phyloP scores from a whole-genome alignment of 2,113 vertebrate species.

The Heteronetta atricapilla region DNA sequence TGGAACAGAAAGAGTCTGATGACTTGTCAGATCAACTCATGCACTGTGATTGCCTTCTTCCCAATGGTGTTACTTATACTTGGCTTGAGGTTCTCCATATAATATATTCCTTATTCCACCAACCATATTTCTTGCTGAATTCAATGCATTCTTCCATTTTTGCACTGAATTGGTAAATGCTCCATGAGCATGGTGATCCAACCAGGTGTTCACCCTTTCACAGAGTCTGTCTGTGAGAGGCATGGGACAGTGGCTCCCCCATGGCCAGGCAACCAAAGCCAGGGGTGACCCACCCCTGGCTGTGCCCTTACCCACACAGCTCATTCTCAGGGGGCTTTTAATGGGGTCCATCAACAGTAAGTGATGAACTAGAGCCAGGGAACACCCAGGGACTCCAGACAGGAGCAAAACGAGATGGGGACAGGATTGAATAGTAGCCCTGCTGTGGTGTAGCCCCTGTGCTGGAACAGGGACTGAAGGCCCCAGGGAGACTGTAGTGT shows the following conservation, averaged over 20 bases:
- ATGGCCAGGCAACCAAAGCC: not conserved
- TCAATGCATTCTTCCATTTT: not conserved
- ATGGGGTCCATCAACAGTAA: not conserved
- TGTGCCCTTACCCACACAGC: accelerated
- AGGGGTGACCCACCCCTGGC: not conserved
- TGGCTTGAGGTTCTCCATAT: not conserved
- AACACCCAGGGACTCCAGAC: not conserved
- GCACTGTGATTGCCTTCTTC: not conserved
- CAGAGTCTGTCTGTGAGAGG: not conserved
- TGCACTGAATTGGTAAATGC: not conserved
- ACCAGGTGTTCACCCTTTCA: not conserved
- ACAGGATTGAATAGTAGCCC: accelerated
- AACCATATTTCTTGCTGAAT: not conserved
- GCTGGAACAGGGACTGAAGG: not conserved
- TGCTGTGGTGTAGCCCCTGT: accelerated
- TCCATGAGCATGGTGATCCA: not conserved
- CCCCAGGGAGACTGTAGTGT: accelerated
- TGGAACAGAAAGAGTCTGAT: not conserved
- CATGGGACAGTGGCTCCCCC: too few relatives aligned
- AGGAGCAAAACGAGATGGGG: not conserved
- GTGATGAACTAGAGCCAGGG: not conserved
- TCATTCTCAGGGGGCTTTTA: not conserved
- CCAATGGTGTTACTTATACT: not conserved
- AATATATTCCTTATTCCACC: not conserved
- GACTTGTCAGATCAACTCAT: not conserved